Evolutionary conservation across 2,888 invertebrate genomes (phyloP).

Genomic region (Drosophila infuscata): DNA sequence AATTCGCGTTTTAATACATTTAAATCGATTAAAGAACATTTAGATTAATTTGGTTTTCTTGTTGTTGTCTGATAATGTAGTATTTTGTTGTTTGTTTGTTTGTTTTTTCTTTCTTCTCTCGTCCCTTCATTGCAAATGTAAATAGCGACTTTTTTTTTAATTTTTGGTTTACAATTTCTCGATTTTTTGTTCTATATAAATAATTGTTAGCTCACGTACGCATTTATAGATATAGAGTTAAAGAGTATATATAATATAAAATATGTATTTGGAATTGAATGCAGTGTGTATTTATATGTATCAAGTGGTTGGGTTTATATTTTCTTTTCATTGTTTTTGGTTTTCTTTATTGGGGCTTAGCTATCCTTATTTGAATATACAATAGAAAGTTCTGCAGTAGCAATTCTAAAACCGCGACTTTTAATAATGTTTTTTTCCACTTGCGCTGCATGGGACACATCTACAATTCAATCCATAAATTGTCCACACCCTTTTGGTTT

Average conservation of each 20-base stretch:
- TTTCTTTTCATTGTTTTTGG: background rate
- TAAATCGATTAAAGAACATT: constrained; percentile 79
- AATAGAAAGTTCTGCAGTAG: constrained; percentile 35
- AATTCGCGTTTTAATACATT: constrained; percentile 82
- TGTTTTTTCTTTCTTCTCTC: background rate
- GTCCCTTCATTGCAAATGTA: constrained; percentile 50
- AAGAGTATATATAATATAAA: constrained; percentile 76
- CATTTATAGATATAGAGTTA: constrained; percentile 55
- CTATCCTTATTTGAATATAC: constrained; percentile 37
- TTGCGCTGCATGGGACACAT: background rate
- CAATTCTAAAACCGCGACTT: constrained; percentile 15
- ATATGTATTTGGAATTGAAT: constrained; percentile 78
- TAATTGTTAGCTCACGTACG: constrained; percentile 54
- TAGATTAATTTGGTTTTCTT: constrained; percentile 73
- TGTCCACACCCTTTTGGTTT: constrained; percentile 14
- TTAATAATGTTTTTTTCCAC: background rate
- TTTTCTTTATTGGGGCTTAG: constrained; percentile 7
- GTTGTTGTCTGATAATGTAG: constrained; percentile 35
- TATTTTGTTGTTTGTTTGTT: constrained; percentile 16
- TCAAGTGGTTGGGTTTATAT: constrained; percentile 35
- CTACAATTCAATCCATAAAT: constrained; percentile 16
- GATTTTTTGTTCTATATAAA: constrained; percentile 58
- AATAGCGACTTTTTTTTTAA: constrained; percentile 47
- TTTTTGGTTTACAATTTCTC: constrained; percentile 4
- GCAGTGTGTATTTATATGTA: constrained; percentile 59